Conservation (phyloP, 23 tunicate genomes). For the Aplidium turbinatum region DNA sequence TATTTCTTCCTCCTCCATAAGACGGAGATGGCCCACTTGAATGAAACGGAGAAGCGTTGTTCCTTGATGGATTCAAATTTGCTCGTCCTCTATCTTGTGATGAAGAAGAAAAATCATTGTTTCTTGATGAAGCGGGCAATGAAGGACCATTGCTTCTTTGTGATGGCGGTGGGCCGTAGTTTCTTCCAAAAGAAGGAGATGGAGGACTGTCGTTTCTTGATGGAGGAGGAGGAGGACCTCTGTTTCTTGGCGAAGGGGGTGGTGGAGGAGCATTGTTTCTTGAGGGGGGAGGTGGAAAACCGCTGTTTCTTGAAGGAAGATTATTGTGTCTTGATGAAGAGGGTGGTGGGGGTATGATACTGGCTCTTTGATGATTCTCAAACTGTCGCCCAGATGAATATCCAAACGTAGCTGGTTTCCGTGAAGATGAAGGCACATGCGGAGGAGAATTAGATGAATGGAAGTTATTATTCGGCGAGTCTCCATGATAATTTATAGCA, state of each 20-base stretch:
- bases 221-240: constrained; percentile 33
- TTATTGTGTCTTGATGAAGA: constrained; percentile 8
- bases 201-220: not conserved
- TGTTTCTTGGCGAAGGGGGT: constrained; percentile 9
- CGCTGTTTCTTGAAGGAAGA: too few relatives aligned
- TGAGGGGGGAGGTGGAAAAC: constrained; percentile 12
- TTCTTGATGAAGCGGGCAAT: constrained; percentile 20
- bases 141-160: constrained; percentile 7
- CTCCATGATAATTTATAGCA: too few relatives aligned
- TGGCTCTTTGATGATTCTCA: too few relatives aligned
- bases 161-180: constrained; percentile 12
- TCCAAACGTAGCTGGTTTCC: constrained; percentile 31
- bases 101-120: not conserved
- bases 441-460: too few relatives aligned
- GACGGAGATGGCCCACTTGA: not conserved
- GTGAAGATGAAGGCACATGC: constrained; percentile 4
- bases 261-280: not conserved
- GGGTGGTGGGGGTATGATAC: too few relatives aligned
- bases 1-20: not conserved
- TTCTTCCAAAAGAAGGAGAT: not conserved
- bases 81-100: constrained; percentile 1
- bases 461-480: too few relatives aligned
- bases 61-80: too few relatives aligned
- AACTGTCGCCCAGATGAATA: constrained; percentile 21
- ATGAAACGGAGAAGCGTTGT: not conserved